Base-by-base conservation (phyloP, 2,888 invertebrate genomes). In the Limnephilus auricula region DNA sequence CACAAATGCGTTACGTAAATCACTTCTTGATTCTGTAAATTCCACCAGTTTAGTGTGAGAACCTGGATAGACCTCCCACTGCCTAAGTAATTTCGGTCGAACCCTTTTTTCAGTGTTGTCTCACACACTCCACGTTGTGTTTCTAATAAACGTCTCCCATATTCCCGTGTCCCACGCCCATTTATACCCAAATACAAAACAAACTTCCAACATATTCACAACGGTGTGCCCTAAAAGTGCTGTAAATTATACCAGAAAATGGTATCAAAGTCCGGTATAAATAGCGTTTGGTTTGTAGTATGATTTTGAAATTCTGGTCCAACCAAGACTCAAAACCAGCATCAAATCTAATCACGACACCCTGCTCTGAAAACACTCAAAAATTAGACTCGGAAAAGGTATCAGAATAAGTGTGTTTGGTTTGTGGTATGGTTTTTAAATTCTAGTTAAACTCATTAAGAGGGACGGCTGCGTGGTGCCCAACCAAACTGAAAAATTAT, bases 41-140 rank as follows among this genome's bases (percentile, higher is more conserved):
- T 37, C 85, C 15, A 25, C 85, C 85, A 40, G 40, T 37, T 45
- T 34, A 85, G 85, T 85, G 85, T 85, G 85, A 10, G 85, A 85
- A 85, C 85, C 85, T 30, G 45, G 30, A 37, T 37, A n/a, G 84
- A 12, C 25, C 84, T 18, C 34, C 37, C 40, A 84, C 84, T 84
- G 32, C n/a, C 84, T 25, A 12, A 45, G 25, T 85, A 13, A 84
- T 84, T 85, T 40, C 30, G 45, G 34, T 10, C 15, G 85, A 40
- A 85, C 85, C 85, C 85, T 34, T 84, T 37, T 65, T 85, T 40
- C 45, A n/a, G 85, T 40, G 85, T 30, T 85, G 85, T 30, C n/a
- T 30, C 25, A 40, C 40, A 40, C 40, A 40, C 40, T 12, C 40
- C 40, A 85, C 85, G n/a, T 45, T 85, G 40, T 85, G 25, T 85